Evolutionary conservation across 2,113 vertebrate species (phyloP).

Genomic region (Syngnathus scovelli): DNA sequence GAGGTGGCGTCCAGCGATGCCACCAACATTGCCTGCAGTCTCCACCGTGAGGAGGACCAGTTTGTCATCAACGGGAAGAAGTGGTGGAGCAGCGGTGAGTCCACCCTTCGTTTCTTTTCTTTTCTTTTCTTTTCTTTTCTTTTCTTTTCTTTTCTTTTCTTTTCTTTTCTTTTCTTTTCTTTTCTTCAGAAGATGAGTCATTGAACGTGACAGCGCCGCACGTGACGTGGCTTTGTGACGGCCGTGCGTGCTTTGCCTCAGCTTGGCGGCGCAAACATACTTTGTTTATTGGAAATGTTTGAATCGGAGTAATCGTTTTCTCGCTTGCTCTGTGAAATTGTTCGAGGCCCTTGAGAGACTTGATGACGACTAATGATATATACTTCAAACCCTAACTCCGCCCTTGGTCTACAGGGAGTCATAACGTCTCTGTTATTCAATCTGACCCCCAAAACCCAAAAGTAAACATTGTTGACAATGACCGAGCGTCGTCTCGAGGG

Average conservation of each 20-base stretch:
- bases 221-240: not conserved
- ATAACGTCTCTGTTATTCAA: not conserved
- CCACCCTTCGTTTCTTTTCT: not conserved
- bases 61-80: slow-evolving; percentile 87
- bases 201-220: not conserved
- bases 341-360: not conserved
- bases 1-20: slow-evolving; percentile 91
- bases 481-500: not conserved
- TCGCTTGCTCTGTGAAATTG: not conserved
- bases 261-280: not conserved
- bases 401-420: slow-evolving; percentile 12
- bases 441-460: not conserved
- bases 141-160: not conserved
- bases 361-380: not conserved
- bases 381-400: not conserved
- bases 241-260: not conserved
- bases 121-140: not conserved
- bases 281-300: not conserved
- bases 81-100: slow-evolving; percentile 94
- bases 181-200: not conserved
- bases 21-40: slow-evolving; percentile 83
- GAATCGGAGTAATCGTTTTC: not conserved
- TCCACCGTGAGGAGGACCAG: slow-evolving; percentile 67
- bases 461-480: slow-evolving; percentile 8
- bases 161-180: not conserved